A percentile compares a stretch with the other conserved stretches of the same genome.
These are phyloP conservation scores for Bombus impatiens DNA, from an alignment of 1,140 invertebrate species.

Conservation along the genomic window DNA sequence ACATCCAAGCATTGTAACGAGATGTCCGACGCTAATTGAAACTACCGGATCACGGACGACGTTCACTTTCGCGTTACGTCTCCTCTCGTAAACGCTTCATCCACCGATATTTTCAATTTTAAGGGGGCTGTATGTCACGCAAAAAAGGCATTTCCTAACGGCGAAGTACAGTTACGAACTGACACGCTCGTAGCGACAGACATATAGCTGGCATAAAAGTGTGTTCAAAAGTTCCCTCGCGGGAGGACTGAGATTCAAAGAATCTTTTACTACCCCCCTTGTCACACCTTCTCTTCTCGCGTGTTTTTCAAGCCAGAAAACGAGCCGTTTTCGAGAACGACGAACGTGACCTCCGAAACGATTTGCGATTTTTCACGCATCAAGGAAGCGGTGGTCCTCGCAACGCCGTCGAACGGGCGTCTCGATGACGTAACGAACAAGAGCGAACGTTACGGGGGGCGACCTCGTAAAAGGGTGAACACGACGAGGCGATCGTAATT, in stretches of 20 bases:
- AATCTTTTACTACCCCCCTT: too few relatives aligned
- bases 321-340: background rate
- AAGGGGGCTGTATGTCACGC: background rate
- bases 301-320: background rate
- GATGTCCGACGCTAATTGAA: too few relatives aligned
- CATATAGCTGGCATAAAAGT: background rate
- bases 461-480: constrained; percentile 51
- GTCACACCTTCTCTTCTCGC: background rate
- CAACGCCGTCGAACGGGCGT: background rate
- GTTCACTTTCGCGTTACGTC: background rate
- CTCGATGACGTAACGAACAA: constrained; percentile 17
- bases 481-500: constrained; percentile 47
- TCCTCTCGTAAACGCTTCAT: background rate
- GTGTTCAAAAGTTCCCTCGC: background rate
- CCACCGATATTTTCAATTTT: background rate
- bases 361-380: background rate
- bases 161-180: background rate
- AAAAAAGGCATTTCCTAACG: background rate
- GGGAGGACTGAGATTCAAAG: background rate
- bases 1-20: background rate
- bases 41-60: background rate
- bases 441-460: background rate
- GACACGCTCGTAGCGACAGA: background rate
- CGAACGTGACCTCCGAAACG: background rate
- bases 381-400: background rate